These are phyloP conservation scores for Amphibalanus amphitrite DNA, from an alignment of 1,140 invertebrate genomes.

Conservation along the genomic window DNA sequence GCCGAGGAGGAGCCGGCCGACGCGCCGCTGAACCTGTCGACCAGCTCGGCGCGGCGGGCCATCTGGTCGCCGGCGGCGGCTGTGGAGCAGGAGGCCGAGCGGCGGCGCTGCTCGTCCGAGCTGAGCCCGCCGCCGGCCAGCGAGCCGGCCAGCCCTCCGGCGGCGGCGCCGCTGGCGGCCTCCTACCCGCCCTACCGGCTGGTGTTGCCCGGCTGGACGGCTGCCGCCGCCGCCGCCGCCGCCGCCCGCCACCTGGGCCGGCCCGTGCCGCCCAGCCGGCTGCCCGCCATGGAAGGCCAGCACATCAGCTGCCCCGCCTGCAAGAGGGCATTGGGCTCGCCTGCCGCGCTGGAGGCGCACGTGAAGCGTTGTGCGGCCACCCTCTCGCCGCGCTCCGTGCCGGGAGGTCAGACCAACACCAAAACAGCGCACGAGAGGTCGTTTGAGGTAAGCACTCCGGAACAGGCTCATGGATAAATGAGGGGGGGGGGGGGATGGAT, in stretches of 20 bases:
- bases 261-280: not conserved
- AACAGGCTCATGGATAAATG: too few species aligned
- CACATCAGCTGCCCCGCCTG: slow-evolving; percentile 92
- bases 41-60: slow-evolving; percentile 13
- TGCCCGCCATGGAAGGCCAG: slow-evolving; percentile 32
- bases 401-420: not conserved
- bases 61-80: slow-evolving; percentile 19
- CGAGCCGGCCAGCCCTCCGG: not conserved
- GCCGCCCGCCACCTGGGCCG: not conserved
- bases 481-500: too few species aligned
- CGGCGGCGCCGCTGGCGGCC: too few species aligned
- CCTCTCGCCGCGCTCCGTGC: not conserved
- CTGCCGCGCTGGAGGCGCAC: slow-evolving; percentile 86
- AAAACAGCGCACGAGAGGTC: slow-evolving; percentile 33
- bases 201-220: not conserved
- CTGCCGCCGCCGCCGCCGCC: too few species aligned
- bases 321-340: slow-evolving; percentile 93
- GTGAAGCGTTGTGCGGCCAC: slow-evolving; percentile 31
- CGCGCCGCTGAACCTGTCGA: slow-evolving; percentile 18
- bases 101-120: not conserved
- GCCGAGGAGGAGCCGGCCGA: slow-evolving; percentile 17
- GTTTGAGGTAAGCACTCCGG: slow-evolving; percentile 36
- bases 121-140: too few species aligned
- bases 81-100: slow-evolving; percentile 14
- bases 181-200: not conserved